Evolutionary conservation across 2,888 invertebrate genomes (phyloP), one percentile per base, ranked within the genome.

Genomic region (Octonoba sinensis): DNA sequence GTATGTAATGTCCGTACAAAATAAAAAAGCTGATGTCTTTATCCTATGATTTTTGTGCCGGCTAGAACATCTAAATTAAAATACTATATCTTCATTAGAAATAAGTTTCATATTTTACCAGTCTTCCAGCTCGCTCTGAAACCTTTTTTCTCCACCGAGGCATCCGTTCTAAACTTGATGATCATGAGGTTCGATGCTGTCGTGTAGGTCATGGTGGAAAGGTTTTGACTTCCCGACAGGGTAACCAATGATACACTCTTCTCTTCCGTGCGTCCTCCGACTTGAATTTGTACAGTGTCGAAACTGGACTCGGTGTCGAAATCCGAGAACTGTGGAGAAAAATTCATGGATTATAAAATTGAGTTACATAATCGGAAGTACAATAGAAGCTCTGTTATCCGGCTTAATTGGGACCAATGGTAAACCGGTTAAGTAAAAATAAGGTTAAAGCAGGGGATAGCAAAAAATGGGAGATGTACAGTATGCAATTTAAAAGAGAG

Each of bases 151-250:
- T 97, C 96, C 27, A 96, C 95, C 15, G 95, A 94, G 57, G 95
- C 94, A 88, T 99, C 99, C 1, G 97, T 94, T 87, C 95, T 95
- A 89, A 99, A 99, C 89, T 97, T 97, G 84, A 99, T 93, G 84
- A 97, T 96, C 96, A 99, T 96, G 87, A 98, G 96, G 89, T 99
- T 99, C 67, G 97, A 97, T 57, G 96, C 96, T 4, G 97, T 97
- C 36, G 96, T 95, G 88, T 93, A 96, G 20, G 94, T 92, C 88
- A 93, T 93, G 85, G 92, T 94, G 71, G 94, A 92, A 85, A 96
- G 90, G 87, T 96, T 96, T 89, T 94, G 93, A 51, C 86, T 84
- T 85, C 98, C 98, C 15, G 97, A 97, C 46, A 98, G 90, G 15
- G 96, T 96, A 0, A 96, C 96, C 87, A 97, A 90, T 87, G 94